Conservation (phyloP, 1,140 invertebrate genomes). For the Himalopsyche phryganea region DNA sequence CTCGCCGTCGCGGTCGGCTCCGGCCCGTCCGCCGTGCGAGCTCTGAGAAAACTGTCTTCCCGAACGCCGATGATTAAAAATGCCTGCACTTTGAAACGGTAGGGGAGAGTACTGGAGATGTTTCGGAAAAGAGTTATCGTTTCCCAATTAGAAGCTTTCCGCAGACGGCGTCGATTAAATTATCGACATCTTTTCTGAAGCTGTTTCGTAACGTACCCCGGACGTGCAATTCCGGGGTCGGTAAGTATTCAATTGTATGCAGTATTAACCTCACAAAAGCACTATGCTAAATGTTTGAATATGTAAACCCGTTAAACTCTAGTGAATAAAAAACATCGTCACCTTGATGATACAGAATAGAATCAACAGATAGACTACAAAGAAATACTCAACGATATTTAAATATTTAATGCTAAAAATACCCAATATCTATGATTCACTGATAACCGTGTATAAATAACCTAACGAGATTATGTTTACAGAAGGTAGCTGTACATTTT, state of each 20-base stretch:
- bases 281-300: conserved; percentile 18
- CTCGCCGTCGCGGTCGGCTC: too few species aligned
- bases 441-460: conserved; percentile 10
- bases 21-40: neutral
- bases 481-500: neutral
- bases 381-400: conserved; percentile 33
- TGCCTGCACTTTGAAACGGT: conserved; percentile 3
- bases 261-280: conserved; percentile 21
- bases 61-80: neutral
- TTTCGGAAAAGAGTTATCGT: too few species aligned
- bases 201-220: too few species aligned
- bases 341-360: conserved; percentile 22
- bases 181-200: too few species aligned
- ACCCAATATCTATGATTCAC: conserved; percentile 23
- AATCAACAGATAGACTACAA: conserved; percentile 35
- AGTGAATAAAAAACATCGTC: conserved; percentile 14
- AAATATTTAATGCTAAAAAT: conserved; percentile 33
- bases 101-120: neutral
- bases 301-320: conserved; percentile 13
- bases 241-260: conserved; percentile 2
- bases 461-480: conserved; percentile 19
- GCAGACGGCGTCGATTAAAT: too few species aligned
- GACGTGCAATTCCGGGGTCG: too few species aligned
- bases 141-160: too few species aligned
- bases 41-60: neutral